These are phyloP conservation scores for Carduelis carduelis DNA, from an alignment of 2,797 vertebrate species.

Conservation along the genomic window DNA sequence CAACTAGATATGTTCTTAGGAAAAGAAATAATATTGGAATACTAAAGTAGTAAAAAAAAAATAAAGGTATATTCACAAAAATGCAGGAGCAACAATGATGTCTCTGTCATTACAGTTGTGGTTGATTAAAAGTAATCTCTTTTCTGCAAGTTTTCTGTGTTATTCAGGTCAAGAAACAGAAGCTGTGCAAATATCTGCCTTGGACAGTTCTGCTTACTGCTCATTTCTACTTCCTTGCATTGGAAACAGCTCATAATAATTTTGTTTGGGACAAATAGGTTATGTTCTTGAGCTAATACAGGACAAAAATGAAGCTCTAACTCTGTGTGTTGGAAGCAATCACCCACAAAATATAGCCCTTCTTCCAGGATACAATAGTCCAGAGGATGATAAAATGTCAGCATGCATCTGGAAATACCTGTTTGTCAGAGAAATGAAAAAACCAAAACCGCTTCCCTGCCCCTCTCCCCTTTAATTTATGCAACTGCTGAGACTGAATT, in stretches of 20 bases:
- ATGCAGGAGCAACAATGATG: background rate
- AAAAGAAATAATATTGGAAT: background rate
- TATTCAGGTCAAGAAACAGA: background rate
- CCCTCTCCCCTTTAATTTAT: background rate
- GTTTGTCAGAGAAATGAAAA: background rate
- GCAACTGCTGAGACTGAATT: background rate
- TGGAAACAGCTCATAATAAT: constrained; percentile 4
- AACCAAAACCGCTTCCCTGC: background rate
- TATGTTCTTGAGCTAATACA: background rate
- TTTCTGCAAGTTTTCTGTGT: background rate
- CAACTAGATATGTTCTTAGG: background rate
- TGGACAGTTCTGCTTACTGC: background rate
- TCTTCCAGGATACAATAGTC: background rate
- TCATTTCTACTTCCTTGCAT: background rate
- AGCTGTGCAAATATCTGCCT: background rate
- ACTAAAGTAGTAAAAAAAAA: background rate
- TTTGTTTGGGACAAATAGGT: constrained; percentile 6
- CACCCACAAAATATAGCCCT: background rate
- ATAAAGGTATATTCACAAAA: background rate
- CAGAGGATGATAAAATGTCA: background rate
- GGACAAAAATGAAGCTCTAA: background rate
- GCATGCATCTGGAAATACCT: constrained; percentile 8
- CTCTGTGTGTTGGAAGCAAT: background rate
- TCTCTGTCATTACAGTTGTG: background rate
- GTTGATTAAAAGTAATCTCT: background rate